Base-by-base conservation (phyloP, 2,888 invertebrate species). In the Hemicrepidius hirtus region DNA sequence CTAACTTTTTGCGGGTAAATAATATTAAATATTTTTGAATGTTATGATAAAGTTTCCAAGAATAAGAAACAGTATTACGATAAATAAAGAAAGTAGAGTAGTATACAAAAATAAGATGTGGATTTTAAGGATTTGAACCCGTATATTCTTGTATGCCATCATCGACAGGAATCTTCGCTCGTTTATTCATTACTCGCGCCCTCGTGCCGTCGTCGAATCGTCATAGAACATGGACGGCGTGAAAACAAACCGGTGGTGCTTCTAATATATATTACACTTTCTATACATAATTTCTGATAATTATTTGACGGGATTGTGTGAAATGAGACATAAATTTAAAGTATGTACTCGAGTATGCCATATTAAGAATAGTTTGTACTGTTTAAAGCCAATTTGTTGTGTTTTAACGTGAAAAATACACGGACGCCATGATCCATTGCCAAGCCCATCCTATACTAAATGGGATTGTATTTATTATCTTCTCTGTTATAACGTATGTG, bases 391-490 rank as follows among this genome's bases (percentile, higher is more conserved):
- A 32, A 16, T 13, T 41, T 53, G 24, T 32, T n/a, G 57, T 44
- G 44, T 41, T 65, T 40, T 63, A 62, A 59, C 60, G 55, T 13
- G 44, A 35, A 41, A 37, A 32, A 55, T 44, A 44, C 44, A 65
- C 62, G 79, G 82, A 81, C 85, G 85, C 84, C 85, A 86, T 86
- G 86, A 83, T 85, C 81, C 75, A 76, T 73, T 83, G 85, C 86
- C 86, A 84, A 86, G 86, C 86, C 86, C 86, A 85, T 82, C 81
- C 79, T 78, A 78, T 82, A 77, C 78, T 80, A 75, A 81, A 82
- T 80, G 78, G 80, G 77, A 76, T 84, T 69, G 72, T 84, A 74
- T 76, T 84, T 80, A 83, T 82, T 77, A 79, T 80, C 72, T 77
- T 82, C 76, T 78, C 62, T 41, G 16, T 32, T 32, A 6, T 69